phyloP scores from a whole-genome alignment of 1,140 invertebrate species.

The Drosophila lacteicornis region DNA sequence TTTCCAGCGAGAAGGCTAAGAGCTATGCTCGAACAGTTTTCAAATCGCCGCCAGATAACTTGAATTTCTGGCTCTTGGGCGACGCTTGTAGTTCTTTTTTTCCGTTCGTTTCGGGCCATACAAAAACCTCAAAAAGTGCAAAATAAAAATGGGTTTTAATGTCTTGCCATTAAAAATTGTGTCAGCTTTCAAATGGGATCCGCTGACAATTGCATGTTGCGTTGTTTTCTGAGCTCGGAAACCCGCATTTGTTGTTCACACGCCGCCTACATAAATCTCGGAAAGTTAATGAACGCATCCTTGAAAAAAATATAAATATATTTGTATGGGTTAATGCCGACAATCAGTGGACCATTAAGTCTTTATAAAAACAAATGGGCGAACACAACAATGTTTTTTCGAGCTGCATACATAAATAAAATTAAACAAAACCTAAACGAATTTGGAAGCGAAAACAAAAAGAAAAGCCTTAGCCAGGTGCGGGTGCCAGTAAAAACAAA shows the following conservation, averaged over 20 bases:
- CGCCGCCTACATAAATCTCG: conserved; percentile 60
- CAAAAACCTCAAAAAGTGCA: conserved; percentile 41
- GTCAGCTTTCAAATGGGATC: conserved; percentile 12
- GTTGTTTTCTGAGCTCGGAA: not conserved
- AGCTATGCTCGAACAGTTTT: conserved; percentile 47
- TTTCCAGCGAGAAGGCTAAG: conserved; percentile 24
- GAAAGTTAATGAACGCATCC: conserved; percentile 70
- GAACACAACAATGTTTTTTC: conserved; percentile 51
- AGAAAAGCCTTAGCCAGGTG: conserved; percentile 36
- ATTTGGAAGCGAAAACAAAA: conserved; percentile 21
- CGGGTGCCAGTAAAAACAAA: conserved; percentile 35
- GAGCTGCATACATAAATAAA: conserved; percentile 76
- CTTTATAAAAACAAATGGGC: conserved; percentile 65
- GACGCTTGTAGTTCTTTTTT: conserved; percentile 55
- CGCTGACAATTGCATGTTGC: conserved; percentile 24
- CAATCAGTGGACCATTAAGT: conserved; percentile 68
- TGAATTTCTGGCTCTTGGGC: conserved; percentile 62
- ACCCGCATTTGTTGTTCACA: conserved; percentile 62
- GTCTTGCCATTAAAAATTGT: conserved; percentile 38
- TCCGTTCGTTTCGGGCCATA: not conserved
- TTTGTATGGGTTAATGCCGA: conserved; percentile 46
- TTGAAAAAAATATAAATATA: conserved; percentile 44
- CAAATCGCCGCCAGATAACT: conserved; percentile 59
- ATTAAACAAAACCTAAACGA: conserved; percentile 51
- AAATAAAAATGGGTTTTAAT: conserved; percentile 54